These are phyloP conservation scores for Procavia capensis DNA, from an alignment of 2,113 vertebrate species.

Conservation along the genomic window DNA sequence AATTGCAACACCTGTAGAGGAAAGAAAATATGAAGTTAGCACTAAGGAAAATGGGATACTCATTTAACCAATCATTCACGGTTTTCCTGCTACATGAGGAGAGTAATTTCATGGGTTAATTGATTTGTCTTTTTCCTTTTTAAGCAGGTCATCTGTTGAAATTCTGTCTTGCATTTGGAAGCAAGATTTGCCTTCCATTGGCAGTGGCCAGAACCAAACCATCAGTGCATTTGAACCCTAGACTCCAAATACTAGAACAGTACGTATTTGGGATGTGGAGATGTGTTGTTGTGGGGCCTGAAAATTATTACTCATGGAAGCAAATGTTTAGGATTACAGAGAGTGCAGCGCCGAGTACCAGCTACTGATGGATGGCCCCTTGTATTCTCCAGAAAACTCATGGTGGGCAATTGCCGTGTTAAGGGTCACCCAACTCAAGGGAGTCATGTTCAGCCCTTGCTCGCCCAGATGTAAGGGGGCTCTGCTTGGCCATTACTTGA, in stretches of 20 bases:
- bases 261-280: fast-evolving
- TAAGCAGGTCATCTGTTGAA: background rate
- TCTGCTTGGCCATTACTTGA: background rate
- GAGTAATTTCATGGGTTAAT: background rate
- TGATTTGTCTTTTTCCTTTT: background rate
- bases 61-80: background rate
- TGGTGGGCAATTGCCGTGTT: background rate
- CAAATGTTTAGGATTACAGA: background rate
- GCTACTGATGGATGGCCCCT: no score
- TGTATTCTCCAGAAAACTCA: background rate
- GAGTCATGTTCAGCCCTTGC: no score
- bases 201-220: background rate
- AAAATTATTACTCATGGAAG: background rate
- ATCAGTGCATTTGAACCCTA: background rate
- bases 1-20: background rate
- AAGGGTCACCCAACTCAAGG: background rate
- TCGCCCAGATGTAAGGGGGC: no score
- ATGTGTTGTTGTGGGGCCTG: background rate
- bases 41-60: background rate
- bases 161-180: background rate
- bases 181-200: fast-evolving
- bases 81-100: background rate
- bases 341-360: no score
- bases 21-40: background rate
- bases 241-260: background rate